phyloP scores from a whole-genome alignment of 2,113 vertebrate genomes.

The Myrmophylax atrothorax region DNA sequence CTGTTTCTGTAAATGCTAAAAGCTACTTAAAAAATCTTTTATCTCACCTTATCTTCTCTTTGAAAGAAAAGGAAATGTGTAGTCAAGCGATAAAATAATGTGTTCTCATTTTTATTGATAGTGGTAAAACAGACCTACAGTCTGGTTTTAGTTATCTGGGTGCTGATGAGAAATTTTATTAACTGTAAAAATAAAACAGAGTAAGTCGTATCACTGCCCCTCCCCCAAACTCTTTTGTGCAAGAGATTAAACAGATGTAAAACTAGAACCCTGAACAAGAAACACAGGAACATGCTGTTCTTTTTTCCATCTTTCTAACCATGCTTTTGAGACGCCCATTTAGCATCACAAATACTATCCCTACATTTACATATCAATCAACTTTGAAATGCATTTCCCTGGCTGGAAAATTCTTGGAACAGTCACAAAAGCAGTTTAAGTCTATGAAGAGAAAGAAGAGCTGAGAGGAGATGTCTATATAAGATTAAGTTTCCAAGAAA shows the following conservation, averaged over 20 bases:
- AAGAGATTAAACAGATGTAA: not conserved
- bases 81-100: constrained; percentile 33
- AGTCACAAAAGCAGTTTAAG: not conserved
- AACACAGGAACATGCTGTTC: not conserved
- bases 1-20: not conserved
- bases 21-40: constrained; percentile 7
- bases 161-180: not conserved
- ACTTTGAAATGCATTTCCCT: not conserved
- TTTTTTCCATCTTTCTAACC: not conserved
- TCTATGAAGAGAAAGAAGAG: not conserved
- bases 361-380: not conserved
- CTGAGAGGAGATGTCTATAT: not conserved
- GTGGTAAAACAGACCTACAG: constrained; percentile 16
- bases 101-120: not conserved
- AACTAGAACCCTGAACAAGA: constrained; percentile 14
- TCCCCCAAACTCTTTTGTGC: not conserved
- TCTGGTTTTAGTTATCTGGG: not conserved
- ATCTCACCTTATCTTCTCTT: constrained; percentile 26
- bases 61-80: constrained; percentile 45
- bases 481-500: not conserved
- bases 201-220: not conserved
- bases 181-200: not conserved
- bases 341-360: not conserved
- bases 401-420: not conserved
- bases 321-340: not conserved